phyloP scores from a whole-genome alignment of 2,113 vertebrate species.

The Podiceps cristatus region DNA sequence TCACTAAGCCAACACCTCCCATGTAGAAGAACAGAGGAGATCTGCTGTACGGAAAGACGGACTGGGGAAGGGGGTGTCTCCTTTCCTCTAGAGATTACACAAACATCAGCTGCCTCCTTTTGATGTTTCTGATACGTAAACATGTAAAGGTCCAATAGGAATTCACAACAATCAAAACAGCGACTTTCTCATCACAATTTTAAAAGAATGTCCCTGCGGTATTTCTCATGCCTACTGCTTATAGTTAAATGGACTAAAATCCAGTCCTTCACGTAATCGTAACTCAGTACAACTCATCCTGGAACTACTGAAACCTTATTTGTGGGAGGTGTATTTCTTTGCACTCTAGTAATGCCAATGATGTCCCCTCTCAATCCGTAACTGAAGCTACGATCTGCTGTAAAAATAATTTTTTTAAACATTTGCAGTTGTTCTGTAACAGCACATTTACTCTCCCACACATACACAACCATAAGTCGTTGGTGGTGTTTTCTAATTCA shows the following conservation, averaged over 20 bases:
- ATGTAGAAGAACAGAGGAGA: background rate
- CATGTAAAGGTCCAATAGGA: background rate
- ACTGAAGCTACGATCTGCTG: background rate
- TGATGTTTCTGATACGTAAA: background rate
- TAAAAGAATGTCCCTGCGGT: background rate
- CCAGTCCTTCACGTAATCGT: background rate
- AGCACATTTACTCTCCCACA: background rate
- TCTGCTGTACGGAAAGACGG: background rate
- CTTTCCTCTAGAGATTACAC: background rate
- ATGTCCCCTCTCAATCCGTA: background rate
- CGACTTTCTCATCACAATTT: background rate
- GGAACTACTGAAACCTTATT: slow-evolving; percentile 44
- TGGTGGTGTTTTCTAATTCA: slow-evolving; percentile 64
- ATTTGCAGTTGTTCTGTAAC: background rate
- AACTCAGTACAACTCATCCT: slow-evolving; percentile 39
- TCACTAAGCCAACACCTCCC: background rate
- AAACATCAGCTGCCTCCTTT: background rate
- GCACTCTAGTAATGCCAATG: slow-evolving; percentile 39
- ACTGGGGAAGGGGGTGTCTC: background rate
- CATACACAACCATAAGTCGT: background rate
- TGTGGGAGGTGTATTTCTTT: background rate
- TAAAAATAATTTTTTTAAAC: slow-evolving; percentile 12
- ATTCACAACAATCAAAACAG: background rate
- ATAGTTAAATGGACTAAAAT: background rate
- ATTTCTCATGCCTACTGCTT: background rate